These are phyloP conservation scores for Zaprionus kolodkinae DNA, from an alignment of 1,140 invertebrate species.

Conservation along the genomic window DNA sequence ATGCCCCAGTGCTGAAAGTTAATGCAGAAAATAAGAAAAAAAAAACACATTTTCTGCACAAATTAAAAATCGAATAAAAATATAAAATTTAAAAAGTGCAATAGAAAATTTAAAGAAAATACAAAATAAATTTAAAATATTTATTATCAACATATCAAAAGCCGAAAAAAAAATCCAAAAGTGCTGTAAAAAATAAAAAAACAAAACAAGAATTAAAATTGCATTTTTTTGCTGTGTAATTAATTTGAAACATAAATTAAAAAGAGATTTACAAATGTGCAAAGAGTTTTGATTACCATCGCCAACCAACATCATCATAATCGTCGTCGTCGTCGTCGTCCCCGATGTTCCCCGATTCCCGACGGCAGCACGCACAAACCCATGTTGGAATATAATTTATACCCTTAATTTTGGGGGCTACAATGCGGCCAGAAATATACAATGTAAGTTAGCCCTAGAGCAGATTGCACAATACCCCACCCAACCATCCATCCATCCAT, in stretches of 20 bases:
- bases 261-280: conserved; percentile 27
- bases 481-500: no score
- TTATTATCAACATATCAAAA: conserved; percentile 42
- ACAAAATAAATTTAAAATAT: conserved; percentile 35
- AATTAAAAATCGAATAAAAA: conserved; percentile 67
- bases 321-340: conserved; percentile 26
- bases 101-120: conserved; percentile 42
- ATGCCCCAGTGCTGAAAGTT: conserved; percentile 32
- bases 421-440: conserved; percentile 83
- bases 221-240: conserved; percentile 67
- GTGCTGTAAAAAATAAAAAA: conserved; percentile 37
- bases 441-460: conserved; percentile 59
- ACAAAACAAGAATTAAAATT: conserved; percentile 47
- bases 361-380: conserved; percentile 72
- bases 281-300: conserved; percentile 62
- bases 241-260: conserved; percentile 37
- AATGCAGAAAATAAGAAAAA: conserved; percentile 19
- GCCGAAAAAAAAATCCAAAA: conserved; percentile 22
- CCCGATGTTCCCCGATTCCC: conserved; percentile 36
- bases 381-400: conserved; percentile 83
- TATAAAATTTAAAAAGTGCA: conserved; percentile 67
- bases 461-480: conserved; percentile 10
- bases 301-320: conserved; percentile 29
- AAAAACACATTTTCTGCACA: conserved; percentile 45
- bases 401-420: conserved; percentile 83